These are phyloP conservation scores for Cheilosia impressa DNA, from an alignment of 2,888 invertebrate species.

Conservation along the genomic window DNA sequence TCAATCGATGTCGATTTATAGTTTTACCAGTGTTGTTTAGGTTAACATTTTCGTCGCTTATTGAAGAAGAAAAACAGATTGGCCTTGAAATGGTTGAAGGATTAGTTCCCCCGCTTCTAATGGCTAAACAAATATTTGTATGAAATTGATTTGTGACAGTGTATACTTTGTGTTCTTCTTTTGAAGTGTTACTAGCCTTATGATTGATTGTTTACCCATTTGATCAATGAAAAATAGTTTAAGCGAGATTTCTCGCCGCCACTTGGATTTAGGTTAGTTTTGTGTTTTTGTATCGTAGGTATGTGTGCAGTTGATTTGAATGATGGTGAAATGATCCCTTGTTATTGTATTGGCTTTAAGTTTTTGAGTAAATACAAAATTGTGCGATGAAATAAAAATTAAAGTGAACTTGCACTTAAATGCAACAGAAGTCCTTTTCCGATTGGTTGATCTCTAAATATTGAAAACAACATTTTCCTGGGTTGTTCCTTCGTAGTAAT, in stretches of 20 bases:
- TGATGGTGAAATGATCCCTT: too few relatives aligned
- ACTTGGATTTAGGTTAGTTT: background rate
- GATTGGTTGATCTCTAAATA: too few relatives aligned
- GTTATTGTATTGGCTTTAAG: too few relatives aligned
- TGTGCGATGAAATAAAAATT: too few relatives aligned
- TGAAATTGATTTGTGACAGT: conserved; percentile 34
- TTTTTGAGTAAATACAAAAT: too few relatives aligned
- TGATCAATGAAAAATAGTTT: conserved; percentile 14
- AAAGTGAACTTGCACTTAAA: too few relatives aligned
- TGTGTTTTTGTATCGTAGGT: background rate
- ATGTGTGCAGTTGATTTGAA: background rate
- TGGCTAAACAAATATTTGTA: conserved; percentile 30
- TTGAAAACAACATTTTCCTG: too few relatives aligned
- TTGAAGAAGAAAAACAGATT: background rate
- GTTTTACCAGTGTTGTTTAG: conserved; percentile 4
- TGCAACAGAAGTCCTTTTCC: too few relatives aligned
- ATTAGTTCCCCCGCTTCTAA: conserved; percentile 22
- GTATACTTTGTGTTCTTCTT: conserved; percentile 13
- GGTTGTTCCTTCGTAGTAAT: too few relatives aligned
- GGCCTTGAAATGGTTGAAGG: background rate
- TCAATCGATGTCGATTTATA: background rate
- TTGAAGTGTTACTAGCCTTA: background rate
- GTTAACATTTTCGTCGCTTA: background rate
- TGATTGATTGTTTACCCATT: conserved; percentile 14
- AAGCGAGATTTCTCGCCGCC: background rate